Conservation (phyloP, 64 coral and sea anemone genomes). For the Porites lutea region DNA sequence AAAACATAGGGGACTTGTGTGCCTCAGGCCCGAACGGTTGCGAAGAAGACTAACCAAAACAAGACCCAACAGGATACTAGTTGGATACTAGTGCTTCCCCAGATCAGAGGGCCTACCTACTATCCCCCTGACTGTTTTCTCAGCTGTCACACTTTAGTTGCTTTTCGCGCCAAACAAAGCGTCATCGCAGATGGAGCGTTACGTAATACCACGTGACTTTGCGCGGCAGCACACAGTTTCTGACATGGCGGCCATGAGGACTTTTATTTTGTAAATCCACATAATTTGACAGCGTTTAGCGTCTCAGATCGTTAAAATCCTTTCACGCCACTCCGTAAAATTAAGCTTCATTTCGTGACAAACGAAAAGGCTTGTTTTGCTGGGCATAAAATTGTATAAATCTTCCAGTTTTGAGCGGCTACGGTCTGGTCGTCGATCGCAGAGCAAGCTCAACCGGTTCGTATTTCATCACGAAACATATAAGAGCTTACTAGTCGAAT, state of each 20-base stretch:
- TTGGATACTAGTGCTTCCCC: too few relatives aligned
- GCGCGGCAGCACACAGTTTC: slow-evolving; percentile 4
- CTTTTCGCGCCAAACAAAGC: slow-evolving; percentile 30
- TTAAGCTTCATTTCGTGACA: neutral
- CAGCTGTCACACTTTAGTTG: too few relatives aligned
- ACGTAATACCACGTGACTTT: slow-evolving; percentile 52
- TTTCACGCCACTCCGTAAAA: neutral
- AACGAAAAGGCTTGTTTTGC: neutral
- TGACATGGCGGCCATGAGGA: slow-evolving; percentile 52
- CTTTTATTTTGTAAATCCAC: neutral
- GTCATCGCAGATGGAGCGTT: slow-evolving; percentile 39
- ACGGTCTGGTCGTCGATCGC: too few relatives aligned
- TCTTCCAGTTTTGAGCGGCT: neutral
- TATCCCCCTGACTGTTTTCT: too few relatives aligned
- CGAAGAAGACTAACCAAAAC: too few relatives aligned
- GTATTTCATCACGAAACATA: neutral
- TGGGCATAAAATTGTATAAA: neutral
- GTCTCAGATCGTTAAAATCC: neutral
- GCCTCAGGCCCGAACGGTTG: too few relatives aligned
- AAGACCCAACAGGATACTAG: too few relatives aligned
- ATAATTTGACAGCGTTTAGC: slow-evolving; percentile 18
- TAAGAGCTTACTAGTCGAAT: neutral
- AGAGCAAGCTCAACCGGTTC: neutral
- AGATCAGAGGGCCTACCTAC: too few relatives aligned
- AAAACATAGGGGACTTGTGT: too few relatives aligned